Percentiles rank a stretch among this genome's conserved stretches.
Conservation (phyloP, 1,140 invertebrate species). For the Ostrea edulis region DNA sequence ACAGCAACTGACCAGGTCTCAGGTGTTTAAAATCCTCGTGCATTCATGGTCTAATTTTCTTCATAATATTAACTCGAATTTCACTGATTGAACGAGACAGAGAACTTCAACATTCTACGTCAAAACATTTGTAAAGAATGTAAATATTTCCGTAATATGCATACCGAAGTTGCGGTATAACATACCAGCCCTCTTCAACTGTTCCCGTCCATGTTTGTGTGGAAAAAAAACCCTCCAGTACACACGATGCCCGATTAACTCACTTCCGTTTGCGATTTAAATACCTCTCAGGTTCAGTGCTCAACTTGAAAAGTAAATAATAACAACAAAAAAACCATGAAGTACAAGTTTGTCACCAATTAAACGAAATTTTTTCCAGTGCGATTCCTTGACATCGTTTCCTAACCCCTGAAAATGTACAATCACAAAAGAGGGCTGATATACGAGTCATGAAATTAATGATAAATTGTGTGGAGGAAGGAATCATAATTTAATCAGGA, state of each 20-base stretch:
- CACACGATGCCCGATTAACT: neutral
- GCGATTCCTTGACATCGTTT: neutral
- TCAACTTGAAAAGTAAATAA: conserved; percentile 7
- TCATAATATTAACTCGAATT: neutral
- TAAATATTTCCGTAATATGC: neutral
- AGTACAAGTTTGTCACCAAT: neutral
- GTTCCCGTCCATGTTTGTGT: neutral
- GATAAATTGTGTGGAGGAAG: no score
- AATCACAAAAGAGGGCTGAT: no score
- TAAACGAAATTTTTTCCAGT: neutral
- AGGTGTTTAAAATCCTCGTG: neutral
- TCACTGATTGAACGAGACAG: conserved; percentile 14
- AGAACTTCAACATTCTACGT: neutral
- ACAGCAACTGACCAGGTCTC: neutral
- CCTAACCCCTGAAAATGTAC: neutral
- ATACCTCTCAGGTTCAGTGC: conserved; percentile 13
- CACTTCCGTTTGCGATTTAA: conserved; percentile 34
- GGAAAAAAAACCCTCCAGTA: neutral
- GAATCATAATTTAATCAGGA: no score
- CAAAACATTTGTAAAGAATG: conserved; percentile 21
- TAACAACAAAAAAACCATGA: conserved; percentile 12
- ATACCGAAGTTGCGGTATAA: neutral
- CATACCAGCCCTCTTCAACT: neutral
- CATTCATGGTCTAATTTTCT: neutral
- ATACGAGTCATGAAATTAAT: no score